These are phyloP conservation scores for Onchidella celtica DNA, from an alignment of 2,888 invertebrate species.

Conservation along the genomic window DNA sequence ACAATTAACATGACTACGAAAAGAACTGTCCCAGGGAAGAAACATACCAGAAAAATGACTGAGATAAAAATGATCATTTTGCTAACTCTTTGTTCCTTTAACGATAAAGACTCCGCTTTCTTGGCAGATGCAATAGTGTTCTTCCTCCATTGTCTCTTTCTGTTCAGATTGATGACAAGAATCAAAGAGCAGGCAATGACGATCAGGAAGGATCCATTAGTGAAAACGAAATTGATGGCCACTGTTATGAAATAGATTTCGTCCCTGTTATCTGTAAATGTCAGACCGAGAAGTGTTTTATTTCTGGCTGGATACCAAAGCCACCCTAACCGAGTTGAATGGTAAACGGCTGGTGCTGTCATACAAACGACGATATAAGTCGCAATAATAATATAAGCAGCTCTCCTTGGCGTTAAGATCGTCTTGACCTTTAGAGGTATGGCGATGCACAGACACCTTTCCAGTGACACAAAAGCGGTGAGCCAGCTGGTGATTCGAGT, in stretches of 20 bases:
- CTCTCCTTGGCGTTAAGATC: slow-evolving; percentile 20
- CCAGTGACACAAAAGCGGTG: slow-evolving; percentile 16
- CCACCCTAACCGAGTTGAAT: slow-evolving; percentile 13
- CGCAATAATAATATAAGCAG: not conserved
- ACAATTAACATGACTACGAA: slow-evolving; percentile 10
- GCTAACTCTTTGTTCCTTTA: not conserved
- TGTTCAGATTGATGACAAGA: slow-evolving; percentile 9
- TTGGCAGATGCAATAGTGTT: not conserved
- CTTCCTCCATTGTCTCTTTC: slow-evolving; percentile 10
- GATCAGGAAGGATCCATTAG: not conserved
- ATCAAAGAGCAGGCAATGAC: slow-evolving; percentile 10
- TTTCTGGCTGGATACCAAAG: slow-evolving; percentile 18
- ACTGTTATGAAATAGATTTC: not conserved
- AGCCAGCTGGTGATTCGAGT: slow-evolving; percentile 20
- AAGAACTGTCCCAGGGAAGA: slow-evolving; percentile 17
- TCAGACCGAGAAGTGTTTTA: slow-evolving; percentile 22
- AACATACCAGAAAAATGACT: slow-evolving; percentile 5
- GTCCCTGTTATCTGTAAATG: not conserved
- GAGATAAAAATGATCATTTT: slow-evolving; percentile 12
- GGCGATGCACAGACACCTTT: slow-evolving; percentile 21
- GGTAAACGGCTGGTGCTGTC: slow-evolving; percentile 10
- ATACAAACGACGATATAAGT: not conserved
- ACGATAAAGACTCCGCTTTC: not conserved
- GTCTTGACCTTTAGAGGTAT: slow-evolving; percentile 26
- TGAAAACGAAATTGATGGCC: not conserved